Evolutionary conservation across 2,888 invertebrate genomes (phyloP).

Genomic region (Apamea sordens): DNA sequence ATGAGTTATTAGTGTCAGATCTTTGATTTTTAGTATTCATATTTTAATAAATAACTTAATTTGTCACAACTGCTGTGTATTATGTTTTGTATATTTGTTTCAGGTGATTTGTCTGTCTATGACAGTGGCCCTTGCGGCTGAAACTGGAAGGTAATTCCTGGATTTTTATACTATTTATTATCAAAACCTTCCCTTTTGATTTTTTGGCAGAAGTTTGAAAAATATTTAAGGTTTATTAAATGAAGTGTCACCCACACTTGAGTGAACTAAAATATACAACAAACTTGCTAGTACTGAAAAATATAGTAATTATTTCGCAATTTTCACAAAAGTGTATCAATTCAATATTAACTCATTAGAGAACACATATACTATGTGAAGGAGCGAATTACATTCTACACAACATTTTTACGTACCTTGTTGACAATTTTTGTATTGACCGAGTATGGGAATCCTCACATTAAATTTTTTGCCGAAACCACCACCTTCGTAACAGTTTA

Average conservation of each 20-base stretch:
- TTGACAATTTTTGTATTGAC: not conserved
- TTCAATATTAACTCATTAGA: not conserved
- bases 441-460: not conserved
- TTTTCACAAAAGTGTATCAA: not conserved
- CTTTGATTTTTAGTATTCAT: conserved; percentile 31
- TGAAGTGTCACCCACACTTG: not conserved
- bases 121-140: conserved; percentile 81
- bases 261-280: not conserved
- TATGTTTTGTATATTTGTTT: conserved; percentile 65
- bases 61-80: conserved; percentile 12
- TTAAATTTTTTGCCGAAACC: not conserved
- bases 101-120: conserved; percentile 81
- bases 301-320: not conserved
- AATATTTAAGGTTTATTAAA: not conserved
- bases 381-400: not conserved
- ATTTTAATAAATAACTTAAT: conserved; percentile 24
- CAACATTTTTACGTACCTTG: conserved; percentile 26
- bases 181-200: not conserved
- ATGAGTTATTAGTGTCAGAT: conserved; percentile 49
- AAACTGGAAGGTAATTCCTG: conserved; percentile 68
- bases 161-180: not conserved
- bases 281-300: not conserved
- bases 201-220: not conserved
- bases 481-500: not conserved
- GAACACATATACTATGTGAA: not conserved